phyloP scores from a whole-genome alignment of 2,113 vertebrate genomes.

The Mustelus asterias region DNA sequence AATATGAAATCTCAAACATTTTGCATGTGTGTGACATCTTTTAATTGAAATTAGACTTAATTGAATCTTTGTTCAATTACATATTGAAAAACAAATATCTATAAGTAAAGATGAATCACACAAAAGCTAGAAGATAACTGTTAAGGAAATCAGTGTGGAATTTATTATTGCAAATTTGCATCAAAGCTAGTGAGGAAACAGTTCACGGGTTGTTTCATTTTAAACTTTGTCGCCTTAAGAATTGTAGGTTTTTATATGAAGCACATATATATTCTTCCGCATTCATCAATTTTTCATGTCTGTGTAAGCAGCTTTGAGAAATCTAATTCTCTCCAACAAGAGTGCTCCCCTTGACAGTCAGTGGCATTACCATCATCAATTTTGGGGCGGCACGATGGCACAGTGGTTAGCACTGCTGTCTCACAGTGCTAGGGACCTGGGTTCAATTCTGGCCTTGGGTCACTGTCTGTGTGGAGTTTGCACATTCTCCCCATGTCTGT shows the following conservation, averaged over 20 bases:
- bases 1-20: not conserved
- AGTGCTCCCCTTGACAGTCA: not conserved
- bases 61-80: not conserved
- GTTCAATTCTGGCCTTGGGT: too few species aligned
- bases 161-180: not conserved
- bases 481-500: too few species aligned
- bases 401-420: too few species aligned
- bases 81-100: not conserved
- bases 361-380: not conserved
- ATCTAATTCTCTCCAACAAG: not conserved
- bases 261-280: not conserved
- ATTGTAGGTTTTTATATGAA: not conserved
- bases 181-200: not conserved
- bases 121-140: not conserved
- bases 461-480: too few species aligned
- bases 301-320: not conserved
- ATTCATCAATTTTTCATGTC: not conserved
- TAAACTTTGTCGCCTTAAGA: not conserved
- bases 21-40: not conserved
- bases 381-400: not conserved
- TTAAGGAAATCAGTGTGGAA: not conserved
- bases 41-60: not conserved
- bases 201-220: not conserved
- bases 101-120: not conserved
- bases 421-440: too few species aligned